Base-by-base conservation (phyloP, 2,113 vertebrate species). In the Muntiacus reevesi region DNA sequence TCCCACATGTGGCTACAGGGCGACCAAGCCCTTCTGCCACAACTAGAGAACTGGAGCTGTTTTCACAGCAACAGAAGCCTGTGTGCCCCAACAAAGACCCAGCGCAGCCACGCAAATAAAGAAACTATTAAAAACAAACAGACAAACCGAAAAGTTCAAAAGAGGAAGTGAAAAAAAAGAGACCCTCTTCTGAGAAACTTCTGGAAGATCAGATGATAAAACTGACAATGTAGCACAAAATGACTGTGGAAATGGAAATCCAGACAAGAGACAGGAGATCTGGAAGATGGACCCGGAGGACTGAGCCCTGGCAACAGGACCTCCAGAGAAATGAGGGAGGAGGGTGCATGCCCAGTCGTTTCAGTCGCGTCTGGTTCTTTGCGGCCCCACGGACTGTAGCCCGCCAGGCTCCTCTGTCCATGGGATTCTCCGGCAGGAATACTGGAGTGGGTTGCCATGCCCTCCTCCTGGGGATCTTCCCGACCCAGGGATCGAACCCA, bases 341-440 rank as follows among this genome's bases (percentile, higher is more conserved):
- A 12, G n/a, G 27, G 67, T 2, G 0, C 19, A 1, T 6, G n/a
- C 9, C 11, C 8, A 60, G 17, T 21, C 0, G 0, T n/a, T 40
- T 12, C 67, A 36, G n/a, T 6, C 0, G 4, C 23, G n/a, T 21
- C 67, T 5, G 5, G 21, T 9, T 40, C n/a, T 36, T 23, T 23
- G 54, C 54, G 19, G 5, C 10, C 9, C n/a, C 19, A 5, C 6
- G 67, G 67, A 71, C 67, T 36, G n/a, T 36, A 12, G n/a, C 8
- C 60, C 7, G 0, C 15, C 62, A 17, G 30, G 30, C 62, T 64
- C 30, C 7, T 4, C 62, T 33, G 62, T 2, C 62, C 30, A 33
- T 17, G 62, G 62, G 62, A 64, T 64, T 64, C 62, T 33, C 30
- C 30, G 30, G 62, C 62, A 64, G 30, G 62, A 33, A 64, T 8